These are phyloP conservation scores for Drosophila nikananu DNA, from an alignment of 1,140 invertebrate genomes.

Conservation along the genomic window DNA sequence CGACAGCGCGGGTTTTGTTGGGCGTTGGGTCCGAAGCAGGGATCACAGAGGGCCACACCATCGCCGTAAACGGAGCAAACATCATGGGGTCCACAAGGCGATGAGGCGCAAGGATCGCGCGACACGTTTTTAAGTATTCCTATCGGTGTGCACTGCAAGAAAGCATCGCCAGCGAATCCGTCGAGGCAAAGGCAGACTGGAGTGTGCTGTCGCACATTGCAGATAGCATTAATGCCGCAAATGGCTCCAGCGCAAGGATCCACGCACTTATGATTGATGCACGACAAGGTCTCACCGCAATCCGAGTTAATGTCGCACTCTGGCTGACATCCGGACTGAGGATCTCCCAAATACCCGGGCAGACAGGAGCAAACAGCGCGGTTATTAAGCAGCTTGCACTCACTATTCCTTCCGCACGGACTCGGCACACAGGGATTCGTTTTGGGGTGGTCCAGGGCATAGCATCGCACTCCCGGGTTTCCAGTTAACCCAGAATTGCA, in stretches of 20 bases:
- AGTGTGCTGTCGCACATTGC: slow-evolving; percentile 91
- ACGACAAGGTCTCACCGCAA: slow-evolving; percentile 90
- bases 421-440: slow-evolving; percentile 90
- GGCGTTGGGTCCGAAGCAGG: slow-evolving; percentile 89
- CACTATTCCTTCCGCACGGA: slow-evolving; percentile 92
- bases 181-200: slow-evolving; percentile 90
- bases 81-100: slow-evolving; percentile 90
- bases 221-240: slow-evolving; percentile 92
- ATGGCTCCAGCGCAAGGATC: slow-evolving; percentile 91
- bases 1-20: slow-evolving; percentile 90
- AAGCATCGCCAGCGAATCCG: slow-evolving; percentile 92
- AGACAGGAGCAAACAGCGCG: slow-evolving; percentile 92
- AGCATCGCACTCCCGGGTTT: slow-evolving; percentile 91
- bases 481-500: slow-evolving; percentile 90
- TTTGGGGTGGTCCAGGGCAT: slow-evolving; percentile 85
- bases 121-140: slow-evolving; percentile 87
- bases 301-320: slow-evolving; percentile 92
- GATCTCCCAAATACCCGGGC: slow-evolving; percentile 90
- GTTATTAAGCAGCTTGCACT: slow-evolving; percentile 89
- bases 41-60: slow-evolving; percentile 92
- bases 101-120: slow-evolving; percentile 89
- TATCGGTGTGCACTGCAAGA: slow-evolving; percentile 90
- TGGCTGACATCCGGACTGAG: slow-evolving; percentile 90
- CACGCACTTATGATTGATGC: slow-evolving; percentile 90
- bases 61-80: slow-evolving; percentile 89